Percentiles rank a stretch among this genome's conserved stretches.
Evolutionary conservation across 1,140 invertebrate species (phyloP).

Genomic region (Magallana angulata): DNA sequence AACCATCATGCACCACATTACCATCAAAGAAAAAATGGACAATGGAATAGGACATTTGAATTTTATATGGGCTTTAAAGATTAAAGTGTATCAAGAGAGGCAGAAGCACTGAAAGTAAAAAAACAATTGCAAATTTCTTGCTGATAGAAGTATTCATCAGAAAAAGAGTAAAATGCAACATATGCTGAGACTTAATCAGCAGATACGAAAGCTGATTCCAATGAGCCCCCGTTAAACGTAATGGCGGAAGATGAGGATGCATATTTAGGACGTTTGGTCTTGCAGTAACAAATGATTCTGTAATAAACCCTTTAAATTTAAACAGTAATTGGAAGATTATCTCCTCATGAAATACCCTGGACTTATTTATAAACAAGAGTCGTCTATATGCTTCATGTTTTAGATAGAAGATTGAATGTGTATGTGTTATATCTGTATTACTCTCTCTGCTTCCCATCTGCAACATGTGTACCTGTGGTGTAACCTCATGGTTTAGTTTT

Average conservation of each 20-base stretch:
- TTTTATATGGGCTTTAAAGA: neutral
- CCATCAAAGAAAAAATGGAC: conserved; percentile 13
- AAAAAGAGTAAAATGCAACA: neutral
- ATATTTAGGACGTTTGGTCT: neutral
- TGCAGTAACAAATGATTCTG: neutral
- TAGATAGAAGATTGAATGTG: neutral
- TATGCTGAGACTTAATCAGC: neutral
- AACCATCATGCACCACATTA: neutral
- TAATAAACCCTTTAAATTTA: neutral
- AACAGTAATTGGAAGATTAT: neutral
- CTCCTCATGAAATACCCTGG: neutral
- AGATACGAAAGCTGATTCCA: too few relatives aligned
- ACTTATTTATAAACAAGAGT: neutral
- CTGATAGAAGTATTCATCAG: neutral
- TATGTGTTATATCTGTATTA: neutral
- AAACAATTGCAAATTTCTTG: neutral
- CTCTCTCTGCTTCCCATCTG: neutral
- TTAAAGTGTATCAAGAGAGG: neutral
- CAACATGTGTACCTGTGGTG: neutral
- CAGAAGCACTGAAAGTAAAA: neutral
- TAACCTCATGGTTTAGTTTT: neutral
- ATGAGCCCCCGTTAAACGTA: too few relatives aligned
- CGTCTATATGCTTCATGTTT: too few relatives aligned
- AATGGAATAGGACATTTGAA: neutral
- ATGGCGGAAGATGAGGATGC: too few relatives aligned